phyloP scores from a whole-genome alignment of 2,797 vertebrate species.

The Pangasius mekongensis region DNA sequence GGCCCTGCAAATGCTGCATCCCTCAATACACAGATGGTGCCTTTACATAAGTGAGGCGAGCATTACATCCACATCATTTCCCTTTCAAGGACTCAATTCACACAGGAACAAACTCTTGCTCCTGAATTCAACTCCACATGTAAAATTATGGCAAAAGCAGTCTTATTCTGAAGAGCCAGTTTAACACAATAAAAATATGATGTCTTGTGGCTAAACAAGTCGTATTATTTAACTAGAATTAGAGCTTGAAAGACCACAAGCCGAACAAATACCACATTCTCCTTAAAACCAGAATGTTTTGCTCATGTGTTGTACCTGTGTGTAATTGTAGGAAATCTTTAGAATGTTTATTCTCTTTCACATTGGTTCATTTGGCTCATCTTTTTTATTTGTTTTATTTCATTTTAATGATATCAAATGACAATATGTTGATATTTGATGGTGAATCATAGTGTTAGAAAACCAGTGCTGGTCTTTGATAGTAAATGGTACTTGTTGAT shows the following conservation, averaged over 20 bases:
- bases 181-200: neutral
- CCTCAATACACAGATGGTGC: constrained; percentile 60
- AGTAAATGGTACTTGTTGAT: neutral
- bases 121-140: constrained; percentile 14
- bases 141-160: neutral
- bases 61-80: constrained; percentile 55
- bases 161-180: constrained; percentile 6
- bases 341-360: neutral
- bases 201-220: neutral
- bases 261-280: neutral
- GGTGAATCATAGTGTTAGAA: too few species aligned
- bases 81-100: constrained; percentile 28
- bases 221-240: neutral
- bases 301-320: neutral
- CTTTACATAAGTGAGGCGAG: constrained; percentile 55
- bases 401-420: neutral
- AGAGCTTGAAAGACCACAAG: neutral
- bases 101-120: neutral
- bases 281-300: neutral
- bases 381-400: neutral
- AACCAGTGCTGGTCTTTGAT: neutral
- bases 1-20: constrained; percentile 55
- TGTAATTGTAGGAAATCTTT: neutral
- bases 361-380: neutral
- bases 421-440: neutral